A percentile compares a stretch with the other conserved stretches of the same genome.
Evolutionary conservation across 2,113 vertebrate species (phyloP).

Genomic region (Axis porcinus): DNA sequence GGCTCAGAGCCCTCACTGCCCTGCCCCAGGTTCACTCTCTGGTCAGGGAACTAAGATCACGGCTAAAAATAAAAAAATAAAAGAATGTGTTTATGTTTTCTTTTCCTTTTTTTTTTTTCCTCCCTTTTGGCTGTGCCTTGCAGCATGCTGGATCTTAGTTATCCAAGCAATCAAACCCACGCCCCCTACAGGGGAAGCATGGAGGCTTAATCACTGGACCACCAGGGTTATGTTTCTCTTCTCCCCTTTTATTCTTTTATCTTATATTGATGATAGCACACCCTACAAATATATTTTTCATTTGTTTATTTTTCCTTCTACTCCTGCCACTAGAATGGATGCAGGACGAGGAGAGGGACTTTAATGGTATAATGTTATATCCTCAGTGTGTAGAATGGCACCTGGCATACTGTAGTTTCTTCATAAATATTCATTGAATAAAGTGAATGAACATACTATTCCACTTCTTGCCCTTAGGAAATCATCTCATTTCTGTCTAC

Average conservation of each 20-base stretch:
- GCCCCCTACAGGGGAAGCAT: neutral
- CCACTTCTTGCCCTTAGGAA: neutral
- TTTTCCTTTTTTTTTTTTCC: neutral
- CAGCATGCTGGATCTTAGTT: neutral
- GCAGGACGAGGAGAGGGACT: neutral
- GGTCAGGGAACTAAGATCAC: neutral
- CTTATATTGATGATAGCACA: neutral
- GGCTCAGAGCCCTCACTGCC: neutral
- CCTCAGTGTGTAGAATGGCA: neutral
- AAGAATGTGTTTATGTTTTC: neutral
- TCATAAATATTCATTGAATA: neutral
- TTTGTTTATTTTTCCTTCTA: neutral
- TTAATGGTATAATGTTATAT: neutral
- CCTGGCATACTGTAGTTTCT: neutral
- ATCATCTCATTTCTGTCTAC: neutral
- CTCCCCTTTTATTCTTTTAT: neutral
- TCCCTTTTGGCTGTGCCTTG: neutral
- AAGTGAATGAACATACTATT: neutral
- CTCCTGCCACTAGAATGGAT: neutral
- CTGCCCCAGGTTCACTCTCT: neutral
- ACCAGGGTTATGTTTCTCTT: neutral
- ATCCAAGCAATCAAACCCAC: neutral
- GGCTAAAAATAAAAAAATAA: neutral
- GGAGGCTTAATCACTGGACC: neutral
- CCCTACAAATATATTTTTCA: neutral